These are phyloP conservation scores for Deroplatys truncata DNA, from an alignment of 2,888 invertebrate genomes.

Conservation along the genomic window DNA sequence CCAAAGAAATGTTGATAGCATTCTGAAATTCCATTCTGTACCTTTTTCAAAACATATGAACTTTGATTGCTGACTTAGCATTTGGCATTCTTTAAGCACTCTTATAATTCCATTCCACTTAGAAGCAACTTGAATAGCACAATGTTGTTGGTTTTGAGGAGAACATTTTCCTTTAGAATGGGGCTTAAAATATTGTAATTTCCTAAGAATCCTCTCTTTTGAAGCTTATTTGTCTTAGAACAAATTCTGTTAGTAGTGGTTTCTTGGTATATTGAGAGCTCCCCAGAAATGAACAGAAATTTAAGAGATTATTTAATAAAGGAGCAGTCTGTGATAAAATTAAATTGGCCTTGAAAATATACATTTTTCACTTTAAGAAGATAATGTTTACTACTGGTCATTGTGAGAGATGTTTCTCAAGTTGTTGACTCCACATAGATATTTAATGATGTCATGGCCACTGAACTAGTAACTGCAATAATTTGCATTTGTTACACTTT, in stretches of 20 bases:
- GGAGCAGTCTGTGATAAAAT: no score
- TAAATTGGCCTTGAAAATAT: no score
- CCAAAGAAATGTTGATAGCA: neutral
- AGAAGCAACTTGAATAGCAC: neutral
- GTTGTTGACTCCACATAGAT: no score
- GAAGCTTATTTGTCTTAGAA: neutral
- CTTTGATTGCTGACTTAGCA: neutral
- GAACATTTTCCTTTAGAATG: conserved; percentile 7
- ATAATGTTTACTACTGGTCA: no score
- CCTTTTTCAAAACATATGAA: neutral
- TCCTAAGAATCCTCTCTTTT: neutral
- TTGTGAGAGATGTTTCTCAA: no score
- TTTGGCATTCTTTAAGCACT: neutral
- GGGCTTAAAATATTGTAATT: neutral
- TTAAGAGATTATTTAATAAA: neutral
- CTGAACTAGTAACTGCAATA: no score
- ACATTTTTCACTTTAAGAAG: no score
- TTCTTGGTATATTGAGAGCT: neutral
- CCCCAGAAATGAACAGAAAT: neutral
- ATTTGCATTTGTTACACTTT: no score
- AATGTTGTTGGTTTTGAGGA: neutral
- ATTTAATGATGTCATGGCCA: no score
- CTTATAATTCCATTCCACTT: neutral
- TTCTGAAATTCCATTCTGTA: neutral
- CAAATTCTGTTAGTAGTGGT: neutral